These are phyloP conservation scores for Heliconius himera DNA, from an alignment of 1,140 invertebrate species.

Conservation along the genomic window DNA sequence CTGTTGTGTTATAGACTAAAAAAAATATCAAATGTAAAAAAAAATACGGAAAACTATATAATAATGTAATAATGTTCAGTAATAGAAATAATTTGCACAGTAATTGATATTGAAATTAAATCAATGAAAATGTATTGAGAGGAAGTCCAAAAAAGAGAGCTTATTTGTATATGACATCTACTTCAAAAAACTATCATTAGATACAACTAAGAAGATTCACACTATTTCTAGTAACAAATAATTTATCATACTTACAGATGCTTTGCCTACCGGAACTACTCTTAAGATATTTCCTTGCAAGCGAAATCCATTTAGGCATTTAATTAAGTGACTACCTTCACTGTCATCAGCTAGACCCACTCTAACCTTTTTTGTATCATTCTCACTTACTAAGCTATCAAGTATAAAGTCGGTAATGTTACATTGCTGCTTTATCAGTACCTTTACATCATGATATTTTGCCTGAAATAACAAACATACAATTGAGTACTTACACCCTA, in stretches of 20 bases:
- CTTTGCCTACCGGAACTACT: slow-evolving; percentile 57
- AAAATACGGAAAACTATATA: too few species aligned
- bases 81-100: too few species aligned
- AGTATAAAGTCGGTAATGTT: slow-evolving; percentile 68
- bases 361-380: slow-evolving; percentile 62
- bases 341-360: slow-evolving; percentile 60
- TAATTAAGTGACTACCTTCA: slow-evolving; percentile 60
- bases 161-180: too few species aligned
- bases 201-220: not conserved
- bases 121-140: too few species aligned
- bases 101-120: too few species aligned
- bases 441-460: slow-evolving; percentile 64
- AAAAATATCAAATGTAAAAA: not conserved
- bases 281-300: slow-evolving; percentile 52
- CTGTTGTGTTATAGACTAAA: slow-evolving; percentile 11
- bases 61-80: too few species aligned
- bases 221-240: not conserved
- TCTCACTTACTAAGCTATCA: slow-evolving; percentile 57
- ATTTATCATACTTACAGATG: slow-evolving; percentile 50
- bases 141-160: too few species aligned
- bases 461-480: slow-evolving; percentile 48
- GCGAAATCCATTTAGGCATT: slow-evolving; percentile 62
- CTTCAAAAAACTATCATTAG: not conserved
- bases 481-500: not conserved
- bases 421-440: slow-evolving; percentile 62